These are phyloP conservation scores for Salvelinus sp. DNA, from an alignment of 2,113 vertebrate genomes.

Conservation along the genomic window DNA sequence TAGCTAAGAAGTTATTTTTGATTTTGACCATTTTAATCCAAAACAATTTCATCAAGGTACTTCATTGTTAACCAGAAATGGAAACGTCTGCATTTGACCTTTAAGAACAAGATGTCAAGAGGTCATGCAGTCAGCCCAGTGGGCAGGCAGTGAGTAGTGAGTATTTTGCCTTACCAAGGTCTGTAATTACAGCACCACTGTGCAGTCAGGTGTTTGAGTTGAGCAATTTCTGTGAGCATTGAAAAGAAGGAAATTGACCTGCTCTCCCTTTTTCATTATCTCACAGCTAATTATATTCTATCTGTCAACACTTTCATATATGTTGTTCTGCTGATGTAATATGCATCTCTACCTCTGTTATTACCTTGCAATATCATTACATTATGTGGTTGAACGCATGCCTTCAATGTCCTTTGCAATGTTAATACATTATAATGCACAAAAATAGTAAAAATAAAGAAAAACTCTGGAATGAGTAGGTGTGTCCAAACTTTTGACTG, in stretches of 20 bases:
- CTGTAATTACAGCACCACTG: slow-evolving; percentile 30
- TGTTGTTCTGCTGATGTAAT: slow-evolving; percentile 2
- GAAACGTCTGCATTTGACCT: background rate
- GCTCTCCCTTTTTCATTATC: slow-evolving; percentile 41
- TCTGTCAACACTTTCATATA: slow-evolving; percentile 35
- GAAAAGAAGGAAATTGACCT: slow-evolving; percentile 34
- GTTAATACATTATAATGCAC: background rate
- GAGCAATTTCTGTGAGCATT: background rate
- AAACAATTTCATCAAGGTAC: too few relatives aligned
- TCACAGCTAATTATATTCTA: slow-evolving; percentile 44
- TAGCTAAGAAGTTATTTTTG: too few relatives aligned
- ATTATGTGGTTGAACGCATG: background rate
- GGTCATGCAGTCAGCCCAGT: background rate
- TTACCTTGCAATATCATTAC: slow-evolving; percentile 7
- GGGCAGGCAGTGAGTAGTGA: background rate
- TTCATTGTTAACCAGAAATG: too few relatives aligned
- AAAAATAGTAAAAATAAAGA: too few relatives aligned
- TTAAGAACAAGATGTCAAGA: background rate
- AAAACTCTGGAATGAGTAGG: too few relatives aligned
- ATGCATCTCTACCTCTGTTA: background rate
- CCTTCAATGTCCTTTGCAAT: background rate
- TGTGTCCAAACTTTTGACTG: too few relatives aligned
- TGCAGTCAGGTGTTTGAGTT: slow-evolving; percentile 27
- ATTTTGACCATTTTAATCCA: too few relatives aligned
- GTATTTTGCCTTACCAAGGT: slow-evolving; percentile 9